phyloP scores from a whole-genome alignment of 2,113 vertebrate species.

The Lutjanus erythropterus region DNA sequence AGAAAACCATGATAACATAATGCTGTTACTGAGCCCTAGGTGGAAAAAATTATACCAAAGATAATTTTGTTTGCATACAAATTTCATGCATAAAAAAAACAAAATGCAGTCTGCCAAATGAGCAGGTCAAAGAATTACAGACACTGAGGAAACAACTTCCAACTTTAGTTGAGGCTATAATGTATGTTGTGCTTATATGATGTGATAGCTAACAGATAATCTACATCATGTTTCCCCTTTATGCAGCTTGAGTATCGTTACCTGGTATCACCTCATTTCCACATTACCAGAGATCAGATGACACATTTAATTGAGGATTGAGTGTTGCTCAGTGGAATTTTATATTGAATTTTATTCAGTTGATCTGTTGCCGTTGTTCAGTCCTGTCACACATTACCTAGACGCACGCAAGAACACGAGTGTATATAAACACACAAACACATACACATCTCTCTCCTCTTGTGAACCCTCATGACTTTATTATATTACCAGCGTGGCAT shows the following conservation, averaged over 20 bases:
- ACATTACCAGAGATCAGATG: neutral
- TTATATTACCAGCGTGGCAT: neutral
- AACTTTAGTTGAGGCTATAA: too few species aligned
- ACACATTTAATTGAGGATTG: neutral
- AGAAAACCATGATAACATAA: too few species aligned
- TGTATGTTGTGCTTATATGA: too few species aligned
- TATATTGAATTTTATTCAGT: conserved; percentile 20
- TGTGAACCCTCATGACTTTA: neutral
- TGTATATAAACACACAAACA: neutral
- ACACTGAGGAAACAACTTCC: too few species aligned
- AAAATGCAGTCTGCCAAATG: too few species aligned
- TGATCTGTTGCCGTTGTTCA: neutral
- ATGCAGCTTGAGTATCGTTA: neutral
- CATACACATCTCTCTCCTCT: neutral
- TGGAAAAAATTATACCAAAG: too few species aligned
- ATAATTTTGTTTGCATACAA: too few species aligned
- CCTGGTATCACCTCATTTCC: neutral
- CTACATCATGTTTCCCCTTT: conserved; percentile 4
- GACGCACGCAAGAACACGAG: neutral
- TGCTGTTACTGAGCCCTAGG: too few species aligned
- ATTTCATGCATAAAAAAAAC: too few species aligned
- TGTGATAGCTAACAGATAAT: neutral
- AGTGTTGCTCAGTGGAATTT: conserved; percentile 36
- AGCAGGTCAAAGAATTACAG: too few species aligned
- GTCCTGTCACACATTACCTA: neutral